Base-by-base conservation (phyloP, 2,888 invertebrate genomes). In the Caenorhabditis sulstoni region DNA sequence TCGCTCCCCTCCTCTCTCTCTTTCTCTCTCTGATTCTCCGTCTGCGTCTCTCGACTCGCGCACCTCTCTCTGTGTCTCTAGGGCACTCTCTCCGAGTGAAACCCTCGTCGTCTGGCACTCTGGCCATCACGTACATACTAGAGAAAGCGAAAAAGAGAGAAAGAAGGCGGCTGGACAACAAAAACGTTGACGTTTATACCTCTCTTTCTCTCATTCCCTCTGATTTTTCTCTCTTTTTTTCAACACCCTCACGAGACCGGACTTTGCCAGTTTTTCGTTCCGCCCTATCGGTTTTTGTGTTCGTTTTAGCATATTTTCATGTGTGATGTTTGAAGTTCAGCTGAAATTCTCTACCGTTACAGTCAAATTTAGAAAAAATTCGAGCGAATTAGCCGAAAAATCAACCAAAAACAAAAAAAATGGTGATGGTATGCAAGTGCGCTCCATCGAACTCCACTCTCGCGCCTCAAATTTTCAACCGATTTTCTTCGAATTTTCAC, bases 101-200 rank as follows among this genome's bases (percentile, higher is more conserved):
- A 9, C 49, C 8, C 49, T 49, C 49, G 20, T 18, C 49, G 49
- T n/a, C 11, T 20, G 11, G 11, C 49, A 20, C 49, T 18, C 49
- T 44, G 22, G 22, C 39, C 37, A 20, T 29, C 29, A 29, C 29
- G 29, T 29, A 29, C 29, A 29, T 29, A 35, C 35, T 35, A 37
- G 37, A 37, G 23, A 29, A 29, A 4, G 41, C 41, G 12, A 37
- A 39, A 20, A 22, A 57, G 57, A 41, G 57, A 22, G 22, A 57
- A 14, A 3, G 41, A 41, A 3, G 3, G 41, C 41, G 41, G 41
- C 41, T 14, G 41, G 41, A 11, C 41, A 14, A 41, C 41, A 41
- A 64, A 64, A 65, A 53, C 65, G 65, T 65, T 65, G 65, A 65
- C 65, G 65, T 53, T 65, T 65, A 39, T 65, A 65, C 49, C 49